Percentiles rank a stretch among this genome's conserved stretches.
Evolutionary conservation across 1,140 invertebrate genomes (phyloP).

Genomic region (Arion vulgaris): DNA sequence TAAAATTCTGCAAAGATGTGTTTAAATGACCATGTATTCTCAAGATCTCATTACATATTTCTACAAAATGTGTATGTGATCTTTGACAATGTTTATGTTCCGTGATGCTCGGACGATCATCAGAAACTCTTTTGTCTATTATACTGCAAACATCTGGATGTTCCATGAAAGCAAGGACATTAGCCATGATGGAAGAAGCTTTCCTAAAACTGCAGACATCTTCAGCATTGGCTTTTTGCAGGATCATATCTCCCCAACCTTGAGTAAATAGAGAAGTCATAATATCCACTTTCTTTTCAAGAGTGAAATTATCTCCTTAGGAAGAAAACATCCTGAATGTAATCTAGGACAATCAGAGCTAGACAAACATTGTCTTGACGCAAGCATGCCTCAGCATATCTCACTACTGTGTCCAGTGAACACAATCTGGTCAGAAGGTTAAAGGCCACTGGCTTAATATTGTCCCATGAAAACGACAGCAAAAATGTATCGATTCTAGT

Average conservation of each 20-base stretch:
- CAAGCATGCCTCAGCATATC: slow-evolving; percentile 18
- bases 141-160: not conserved
- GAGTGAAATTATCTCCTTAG: not conserved
- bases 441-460: slow-evolving; percentile 10
- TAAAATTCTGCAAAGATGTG: not conserved
- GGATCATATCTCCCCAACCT: slow-evolving; percentile 17
- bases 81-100: not conserved
- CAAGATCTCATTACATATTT: not conserved
- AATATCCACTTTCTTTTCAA: not conserved
- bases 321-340: not conserved
- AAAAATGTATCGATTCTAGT: not conserved
- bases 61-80: not conserved
- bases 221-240: not conserved
- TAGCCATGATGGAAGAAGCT: not conserved
- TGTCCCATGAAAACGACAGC: not conserved
- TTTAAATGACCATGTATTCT: not conserved
- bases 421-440: slow-evolving; percentile 5
- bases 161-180: not conserved
- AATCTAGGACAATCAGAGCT: slow-evolving; percentile 3
- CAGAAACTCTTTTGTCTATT: not conserved
- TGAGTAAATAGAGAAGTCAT: not conserved
- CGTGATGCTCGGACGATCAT: not conserved
- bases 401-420: not conserved
- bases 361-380: slow-evolving; percentile 6
- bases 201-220: slow-evolving; percentile 12